Conservation (phyloP, 2,113 vertebrate genomes). For the Antennarius striatus region DNA sequence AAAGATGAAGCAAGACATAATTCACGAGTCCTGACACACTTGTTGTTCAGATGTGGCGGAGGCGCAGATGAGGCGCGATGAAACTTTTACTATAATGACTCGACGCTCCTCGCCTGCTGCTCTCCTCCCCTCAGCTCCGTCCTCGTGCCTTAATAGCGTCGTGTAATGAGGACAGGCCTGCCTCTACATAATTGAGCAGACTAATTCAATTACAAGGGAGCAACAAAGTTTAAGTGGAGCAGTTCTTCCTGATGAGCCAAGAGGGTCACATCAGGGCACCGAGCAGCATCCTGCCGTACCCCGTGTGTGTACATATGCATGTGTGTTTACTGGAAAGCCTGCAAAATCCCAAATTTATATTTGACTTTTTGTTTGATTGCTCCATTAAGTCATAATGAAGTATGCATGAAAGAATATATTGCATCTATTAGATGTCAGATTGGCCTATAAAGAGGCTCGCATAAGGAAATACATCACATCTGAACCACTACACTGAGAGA, state of each 20-base stretch:
- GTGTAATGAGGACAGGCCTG: slow-evolving; percentile 70
- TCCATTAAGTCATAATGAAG: slow-evolving; percentile 24
- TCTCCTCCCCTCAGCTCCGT: slow-evolving; percentile 42
- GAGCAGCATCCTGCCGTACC: slow-evolving; percentile 31
- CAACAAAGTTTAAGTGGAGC: slow-evolving; percentile 76
- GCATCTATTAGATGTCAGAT: slow-evolving; percentile 23
- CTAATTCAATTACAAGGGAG: slow-evolving; percentile 77
- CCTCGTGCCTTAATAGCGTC: slow-evolving; percentile 61
- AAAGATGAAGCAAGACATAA: slow-evolving; percentile 35
- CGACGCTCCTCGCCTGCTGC: slow-evolving; percentile 16
- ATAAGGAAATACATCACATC: slow-evolving; percentile 19
- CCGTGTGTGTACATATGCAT: neutral
- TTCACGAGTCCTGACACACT: slow-evolving; percentile 26
- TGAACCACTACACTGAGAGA: slow-evolving; percentile 1
- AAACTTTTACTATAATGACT: slow-evolving; percentile 51
- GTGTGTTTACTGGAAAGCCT: slow-evolving; percentile 16
- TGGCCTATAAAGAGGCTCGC: slow-evolving; percentile 9
- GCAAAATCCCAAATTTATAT: slow-evolving; percentile 10
- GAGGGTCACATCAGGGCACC: slow-evolving; percentile 52
- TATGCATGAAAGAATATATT: slow-evolving; percentile 26
- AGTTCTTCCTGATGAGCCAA: slow-evolving; percentile 64
- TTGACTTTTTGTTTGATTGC: slow-evolving; percentile 29
- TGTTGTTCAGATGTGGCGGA: slow-evolving; percentile 38
- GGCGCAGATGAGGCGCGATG: slow-evolving; percentile 27
- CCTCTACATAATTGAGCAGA: slow-evolving; percentile 72